Conservation (phyloP, 1,140 invertebrate genomes). For the Drosophila guanche region DNA sequence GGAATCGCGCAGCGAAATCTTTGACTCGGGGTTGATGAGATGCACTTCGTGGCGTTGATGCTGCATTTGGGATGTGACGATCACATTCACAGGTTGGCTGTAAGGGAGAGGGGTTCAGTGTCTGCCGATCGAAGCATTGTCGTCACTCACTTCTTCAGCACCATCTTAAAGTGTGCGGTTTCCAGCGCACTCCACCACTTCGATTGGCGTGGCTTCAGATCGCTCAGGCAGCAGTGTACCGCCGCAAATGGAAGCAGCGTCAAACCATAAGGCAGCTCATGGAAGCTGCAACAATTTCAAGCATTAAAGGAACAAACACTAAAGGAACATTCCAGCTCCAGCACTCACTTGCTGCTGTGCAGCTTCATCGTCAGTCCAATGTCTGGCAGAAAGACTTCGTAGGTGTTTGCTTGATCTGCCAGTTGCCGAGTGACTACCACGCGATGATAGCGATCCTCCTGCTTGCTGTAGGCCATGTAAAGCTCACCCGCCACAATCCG, state of each 20-base stretch:
- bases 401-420: slow-evolving; percentile 8
- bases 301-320: background rate
- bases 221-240: slow-evolving; percentile 57
- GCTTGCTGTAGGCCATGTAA: slow-evolving; percentile 27
- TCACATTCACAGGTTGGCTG: slow-evolving; percentile 37
- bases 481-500: slow-evolving; percentile 43
- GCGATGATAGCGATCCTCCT: slow-evolving; percentile 36
- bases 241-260: slow-evolving; percentile 49
- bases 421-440: slow-evolving; percentile 44
- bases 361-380: slow-evolving; percentile 13
- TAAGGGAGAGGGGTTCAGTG: background rate
- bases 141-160: slow-evolving; percentile 55
- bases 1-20: slow-evolving; percentile 65
- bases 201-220: slow-evolving; percentile 46
- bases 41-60: slow-evolving; percentile 50
- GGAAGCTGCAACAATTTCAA: slow-evolving; percentile 43
- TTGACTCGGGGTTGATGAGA: slow-evolving; percentile 19
- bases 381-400: slow-evolving; percentile 57
- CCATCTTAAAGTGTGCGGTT: slow-evolving; percentile 43
- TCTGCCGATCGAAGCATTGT: background rate
- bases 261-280: slow-evolving; percentile 32
- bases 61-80: background rate
- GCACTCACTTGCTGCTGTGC: slow-evolving; percentile 35
- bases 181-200: slow-evolving; percentile 65
- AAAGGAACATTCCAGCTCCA: too few species aligned